These are phyloP conservation scores for Choristoneura rosaceana DNA, from an alignment of 2,888 invertebrate species.

Conservation along the genomic window DNA sequence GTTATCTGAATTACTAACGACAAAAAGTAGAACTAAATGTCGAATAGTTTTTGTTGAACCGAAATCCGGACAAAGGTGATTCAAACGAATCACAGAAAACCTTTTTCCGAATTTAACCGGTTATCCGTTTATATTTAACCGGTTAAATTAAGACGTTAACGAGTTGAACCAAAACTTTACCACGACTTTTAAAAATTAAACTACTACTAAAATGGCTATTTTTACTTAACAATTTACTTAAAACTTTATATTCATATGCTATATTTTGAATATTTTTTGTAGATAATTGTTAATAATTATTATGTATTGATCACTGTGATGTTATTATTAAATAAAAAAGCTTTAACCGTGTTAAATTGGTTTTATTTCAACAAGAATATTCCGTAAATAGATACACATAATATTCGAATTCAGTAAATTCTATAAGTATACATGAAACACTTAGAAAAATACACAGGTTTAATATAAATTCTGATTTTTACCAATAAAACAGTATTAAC, in stretches of 20 bases:
- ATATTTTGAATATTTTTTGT: neutral
- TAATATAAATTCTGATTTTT: no score
- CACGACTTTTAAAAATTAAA: neutral
- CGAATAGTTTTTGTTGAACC: no score
- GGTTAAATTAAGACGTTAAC: neutral
- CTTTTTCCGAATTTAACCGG: no score
- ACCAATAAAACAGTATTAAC: no score
- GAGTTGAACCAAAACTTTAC: neutral
- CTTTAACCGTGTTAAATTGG: conserved; percentile 38
- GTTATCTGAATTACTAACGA: no score
- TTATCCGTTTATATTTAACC: no score
- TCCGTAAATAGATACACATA: conserved; percentile 6
- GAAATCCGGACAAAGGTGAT: no score
- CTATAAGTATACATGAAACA: conserved; percentile 22
- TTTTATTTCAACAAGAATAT: conserved; percentile 38
- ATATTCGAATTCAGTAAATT: conserved; percentile 8
- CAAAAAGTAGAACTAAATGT: no score
- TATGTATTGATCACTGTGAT: conserved; percentile 33
- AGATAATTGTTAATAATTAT: conserved; percentile 5
- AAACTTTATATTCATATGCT: no score
- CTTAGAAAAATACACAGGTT: conserved; percentile 5
- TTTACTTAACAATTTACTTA: neutral
- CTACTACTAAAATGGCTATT: neutral
- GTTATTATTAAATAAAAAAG: conserved; percentile 38
- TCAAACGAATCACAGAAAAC: no score